Evolutionary conservation across 2,113 vertebrate species (phyloP).

Genomic region (Pongo pygmaeus): DNA sequence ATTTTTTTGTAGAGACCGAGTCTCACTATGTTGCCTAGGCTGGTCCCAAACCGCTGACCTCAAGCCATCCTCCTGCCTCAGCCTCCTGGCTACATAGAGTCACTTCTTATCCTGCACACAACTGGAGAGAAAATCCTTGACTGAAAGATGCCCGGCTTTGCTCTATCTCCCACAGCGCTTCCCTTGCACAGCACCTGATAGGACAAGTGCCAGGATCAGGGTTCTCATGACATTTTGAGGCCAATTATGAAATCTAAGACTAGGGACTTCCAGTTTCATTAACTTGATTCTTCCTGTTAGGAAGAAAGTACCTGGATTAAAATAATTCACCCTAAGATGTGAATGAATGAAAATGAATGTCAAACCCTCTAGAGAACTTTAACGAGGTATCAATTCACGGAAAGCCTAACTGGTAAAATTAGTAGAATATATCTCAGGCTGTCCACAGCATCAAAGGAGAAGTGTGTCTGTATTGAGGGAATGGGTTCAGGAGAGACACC

Average conservation of each 20-base stretch:
- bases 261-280: not conserved
- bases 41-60: not conserved
- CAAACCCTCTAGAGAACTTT: not conserved
- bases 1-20: not conserved
- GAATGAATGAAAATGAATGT: not conserved
- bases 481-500: not conserved
- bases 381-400: not conserved
- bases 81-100: not conserved
- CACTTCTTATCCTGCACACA: not conserved
- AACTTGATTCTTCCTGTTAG: not conserved
- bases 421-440: not conserved
- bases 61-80: not conserved
- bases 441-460: not conserved
- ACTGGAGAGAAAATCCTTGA: not conserved
- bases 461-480: not conserved
- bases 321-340: not conserved
- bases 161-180: not conserved
- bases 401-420: not conserved
- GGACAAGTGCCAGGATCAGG: not conserved
- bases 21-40: not conserved
- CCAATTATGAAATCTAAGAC: not conserved
- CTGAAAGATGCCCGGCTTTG: not conserved
- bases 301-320: not conserved
- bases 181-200: not conserved
- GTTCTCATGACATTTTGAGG: not conserved